A percentile compares a stretch with the other conserved stretches of the same genome.
phyloP scores from a whole-genome alignment of 2,888 invertebrate genomes.

The Tinea semifulvella region DNA sequence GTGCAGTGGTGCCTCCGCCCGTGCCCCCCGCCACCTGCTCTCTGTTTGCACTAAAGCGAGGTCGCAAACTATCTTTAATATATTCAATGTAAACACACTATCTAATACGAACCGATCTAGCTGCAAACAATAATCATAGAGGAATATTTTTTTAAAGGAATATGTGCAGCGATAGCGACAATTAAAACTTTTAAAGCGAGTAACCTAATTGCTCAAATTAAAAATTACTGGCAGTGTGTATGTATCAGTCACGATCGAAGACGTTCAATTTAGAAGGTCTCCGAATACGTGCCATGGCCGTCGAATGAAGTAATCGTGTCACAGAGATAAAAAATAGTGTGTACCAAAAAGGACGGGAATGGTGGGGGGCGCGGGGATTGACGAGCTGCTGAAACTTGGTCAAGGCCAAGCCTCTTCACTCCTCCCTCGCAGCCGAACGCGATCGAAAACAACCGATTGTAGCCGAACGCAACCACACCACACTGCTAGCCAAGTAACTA shows the following conservation, averaged over 20 bases:
- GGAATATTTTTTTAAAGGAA: too few species aligned
- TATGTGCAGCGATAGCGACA: too few species aligned
- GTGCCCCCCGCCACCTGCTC: not conserved
- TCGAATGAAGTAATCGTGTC: constrained; percentile 54
- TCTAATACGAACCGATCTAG: too few species aligned
- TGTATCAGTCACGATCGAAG: constrained; percentile 13
- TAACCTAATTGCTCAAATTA: too few species aligned
- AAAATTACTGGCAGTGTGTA: not conserved
- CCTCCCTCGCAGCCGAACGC: constrained; percentile 28
- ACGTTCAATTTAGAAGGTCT: constrained; percentile 15
- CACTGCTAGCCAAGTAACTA: constrained; percentile 38
- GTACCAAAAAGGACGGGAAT: constrained; percentile 56
- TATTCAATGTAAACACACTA: too few species aligned
- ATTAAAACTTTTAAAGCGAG: too few species aligned
- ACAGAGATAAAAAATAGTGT: constrained; percentile 38
- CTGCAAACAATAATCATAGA: too few species aligned
- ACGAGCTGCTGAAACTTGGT: constrained; percentile 65
- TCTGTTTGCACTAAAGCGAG: constrained; percentile 18
- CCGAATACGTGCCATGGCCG: constrained; percentile 27
- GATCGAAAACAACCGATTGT: constrained; percentile 36
- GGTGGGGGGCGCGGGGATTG: constrained; percentile 52
- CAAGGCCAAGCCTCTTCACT: constrained; percentile 54
- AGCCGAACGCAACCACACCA: constrained; percentile 33
- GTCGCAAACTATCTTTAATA: too few species aligned
- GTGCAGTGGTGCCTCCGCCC: not conserved